These are phyloP conservation scores for Apostichopus californicus DNA, from an alignment of 35 echinoderm and acorn worm species.

Conservation along the genomic window DNA sequence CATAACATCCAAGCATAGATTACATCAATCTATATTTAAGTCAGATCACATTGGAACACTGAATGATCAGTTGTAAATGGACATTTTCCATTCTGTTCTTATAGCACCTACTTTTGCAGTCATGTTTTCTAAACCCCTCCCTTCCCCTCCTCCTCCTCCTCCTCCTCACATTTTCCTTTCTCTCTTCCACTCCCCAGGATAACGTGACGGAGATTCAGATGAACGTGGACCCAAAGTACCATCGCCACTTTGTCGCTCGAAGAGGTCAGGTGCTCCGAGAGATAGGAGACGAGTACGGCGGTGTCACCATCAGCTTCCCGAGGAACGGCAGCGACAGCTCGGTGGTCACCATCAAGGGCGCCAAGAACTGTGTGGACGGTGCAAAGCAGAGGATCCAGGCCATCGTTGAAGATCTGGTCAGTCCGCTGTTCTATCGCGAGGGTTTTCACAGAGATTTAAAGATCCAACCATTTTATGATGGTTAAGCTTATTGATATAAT, in stretches of 20 bases:
- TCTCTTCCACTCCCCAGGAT: slow-evolving; percentile 60
- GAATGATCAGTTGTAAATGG: too few relatives aligned
- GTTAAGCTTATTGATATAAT: too few relatives aligned
- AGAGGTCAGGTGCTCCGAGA: slow-evolving; percentile 89
- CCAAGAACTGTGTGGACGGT: slow-evolving; percentile 87
- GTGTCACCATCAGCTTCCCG: slow-evolving; percentile 94
- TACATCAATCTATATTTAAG: too few relatives aligned
- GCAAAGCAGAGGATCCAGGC: slow-evolving; percentile 78
- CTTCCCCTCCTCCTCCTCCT: background rate
- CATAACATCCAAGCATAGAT: too few relatives aligned
- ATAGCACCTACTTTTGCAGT: too few relatives aligned
- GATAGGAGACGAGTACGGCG: slow-evolving; percentile 92
- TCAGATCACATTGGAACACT: too few relatives aligned
- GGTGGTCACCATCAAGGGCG: slow-evolving; percentile 75
- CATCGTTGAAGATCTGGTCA: slow-evolving; percentile 95
- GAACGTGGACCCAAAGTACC: slow-evolving; percentile 86
- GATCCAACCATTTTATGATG: too few relatives aligned
- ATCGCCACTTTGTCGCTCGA: slow-evolving; percentile 94
- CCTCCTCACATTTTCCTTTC: background rate
- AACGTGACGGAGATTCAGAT: slow-evolving; percentile 86
- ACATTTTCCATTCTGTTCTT: too few relatives aligned
- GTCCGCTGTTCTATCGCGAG: background rate
- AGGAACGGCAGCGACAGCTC: slow-evolving; percentile 84
- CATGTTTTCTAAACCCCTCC: slow-evolving; percentile 69
- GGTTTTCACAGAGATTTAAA: too few relatives aligned